These are phyloP conservation scores for Drosophila chauvacae DNA, from an alignment of 1,140 invertebrate species.

Conservation along the genomic window DNA sequence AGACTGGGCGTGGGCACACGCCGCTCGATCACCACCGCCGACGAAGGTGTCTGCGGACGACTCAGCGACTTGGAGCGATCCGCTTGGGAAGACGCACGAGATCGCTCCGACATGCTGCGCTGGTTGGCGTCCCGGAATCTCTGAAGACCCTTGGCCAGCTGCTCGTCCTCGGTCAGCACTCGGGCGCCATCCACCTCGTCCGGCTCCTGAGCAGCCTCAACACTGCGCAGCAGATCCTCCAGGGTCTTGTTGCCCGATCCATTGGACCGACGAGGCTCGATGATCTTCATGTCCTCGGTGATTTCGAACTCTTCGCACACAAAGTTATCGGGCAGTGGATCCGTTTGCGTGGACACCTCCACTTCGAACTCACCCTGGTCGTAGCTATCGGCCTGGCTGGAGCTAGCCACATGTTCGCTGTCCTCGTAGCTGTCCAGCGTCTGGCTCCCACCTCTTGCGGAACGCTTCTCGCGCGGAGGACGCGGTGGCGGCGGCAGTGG, in stretches of 20 bases:
- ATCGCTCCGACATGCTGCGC: slow-evolving; percentile 85
- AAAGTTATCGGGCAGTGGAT: slow-evolving; percentile 91
- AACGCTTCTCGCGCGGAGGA: slow-evolving; percentile 88
- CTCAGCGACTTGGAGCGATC: slow-evolving; percentile 86
- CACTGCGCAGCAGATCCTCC: slow-evolving; percentile 74
- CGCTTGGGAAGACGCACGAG: slow-evolving; percentile 85
- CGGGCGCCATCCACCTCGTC: slow-evolving; percentile 57
- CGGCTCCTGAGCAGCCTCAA: slow-evolving; percentile 44
- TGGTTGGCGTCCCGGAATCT: slow-evolving; percentile 85
- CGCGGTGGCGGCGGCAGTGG: slow-evolving; percentile 92
- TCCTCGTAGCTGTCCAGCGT: slow-evolving; percentile 68
- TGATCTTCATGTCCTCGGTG: slow-evolving; percentile 85
- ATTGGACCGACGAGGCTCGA: slow-evolving; percentile 60
- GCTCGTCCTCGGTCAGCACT: slow-evolving; percentile 79
- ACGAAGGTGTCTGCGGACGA: slow-evolving; percentile 86
- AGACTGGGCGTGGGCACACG: slow-evolving; percentile 86
- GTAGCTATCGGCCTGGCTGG: slow-evolving; percentile 72
- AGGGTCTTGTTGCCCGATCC: slow-evolving; percentile 61
- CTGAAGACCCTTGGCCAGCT: slow-evolving; percentile 81
- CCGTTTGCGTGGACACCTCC: slow-evolving; percentile 92
- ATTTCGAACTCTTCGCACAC: slow-evolving; percentile 88
- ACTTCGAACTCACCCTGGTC: slow-evolving; percentile 86
- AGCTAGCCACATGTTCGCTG: slow-evolving; percentile 77
- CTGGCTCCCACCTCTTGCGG: slow-evolving; percentile 73
- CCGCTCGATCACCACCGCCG: slow-evolving; percentile 87